A percentile compares a stretch with the other conserved stretches of the same genome.
Conservation (phyloP, 2,113 vertebrate species). For the Cynoglossus semilaevis region DNA sequence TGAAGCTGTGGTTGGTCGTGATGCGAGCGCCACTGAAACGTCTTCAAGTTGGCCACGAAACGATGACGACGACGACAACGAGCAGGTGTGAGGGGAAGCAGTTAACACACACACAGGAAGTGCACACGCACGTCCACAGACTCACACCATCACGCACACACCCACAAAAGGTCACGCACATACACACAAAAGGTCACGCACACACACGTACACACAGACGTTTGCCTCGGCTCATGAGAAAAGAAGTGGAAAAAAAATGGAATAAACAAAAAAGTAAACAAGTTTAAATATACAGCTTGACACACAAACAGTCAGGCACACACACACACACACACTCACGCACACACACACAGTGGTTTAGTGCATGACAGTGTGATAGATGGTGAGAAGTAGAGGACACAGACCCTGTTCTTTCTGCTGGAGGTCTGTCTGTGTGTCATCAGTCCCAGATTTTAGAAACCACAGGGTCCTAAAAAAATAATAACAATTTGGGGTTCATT, state of each 20-base stretch:
- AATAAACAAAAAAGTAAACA: constrained; percentile 33
- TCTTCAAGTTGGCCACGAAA: not conserved
- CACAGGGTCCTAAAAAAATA: constrained; percentile 82
- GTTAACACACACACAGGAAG: constrained; percentile 8
- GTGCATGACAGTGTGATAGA: constrained; percentile 79
- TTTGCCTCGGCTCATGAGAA: constrained; percentile 1
- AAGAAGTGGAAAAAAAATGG: constrained; percentile 1
- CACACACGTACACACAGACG: constrained; percentile 25
- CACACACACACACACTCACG: constrained; percentile 1
- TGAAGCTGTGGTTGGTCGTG: constrained; percentile 67
- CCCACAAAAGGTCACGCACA: constrained; percentile 18
- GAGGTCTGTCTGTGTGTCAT: constrained; percentile 78
- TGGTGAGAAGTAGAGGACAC: constrained; percentile 75
- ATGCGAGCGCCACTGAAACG: constrained; percentile 33
- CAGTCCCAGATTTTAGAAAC: constrained; percentile 86
- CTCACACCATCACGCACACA: constrained; percentile 3
- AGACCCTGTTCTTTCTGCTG: constrained; percentile 77
- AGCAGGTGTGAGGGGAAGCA: not conserved
- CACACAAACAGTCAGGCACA: constrained; percentile 30
- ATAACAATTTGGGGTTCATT: constrained; percentile 76
- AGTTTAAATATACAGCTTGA: constrained; percentile 15
- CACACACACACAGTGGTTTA: constrained; percentile 68
- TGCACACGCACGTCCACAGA: constrained; percentile 39
- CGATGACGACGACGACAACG: not conserved
- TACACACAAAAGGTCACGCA: constrained; percentile 22